These are phyloP conservation scores for Lathronympha strigana DNA, from an alignment of 2,888 invertebrate species.

Conservation along the genomic window DNA sequence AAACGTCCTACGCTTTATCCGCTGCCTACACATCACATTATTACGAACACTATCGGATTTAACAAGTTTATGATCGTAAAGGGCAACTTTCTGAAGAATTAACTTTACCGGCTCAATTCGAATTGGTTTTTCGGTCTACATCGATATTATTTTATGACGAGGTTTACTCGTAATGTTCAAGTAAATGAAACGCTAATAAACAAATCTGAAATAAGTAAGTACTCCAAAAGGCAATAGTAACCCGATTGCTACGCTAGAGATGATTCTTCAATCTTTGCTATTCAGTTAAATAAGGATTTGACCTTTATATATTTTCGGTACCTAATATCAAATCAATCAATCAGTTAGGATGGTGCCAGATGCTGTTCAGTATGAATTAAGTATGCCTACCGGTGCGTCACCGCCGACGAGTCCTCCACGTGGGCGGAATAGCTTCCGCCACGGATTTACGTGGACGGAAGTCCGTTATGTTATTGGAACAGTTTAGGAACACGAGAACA, in stretches of 20 bases:
- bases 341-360: not conserved
- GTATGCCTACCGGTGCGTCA: constrained; percentile 44
- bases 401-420: constrained; percentile 37
- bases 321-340: too few species aligned
- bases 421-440: constrained; percentile 42
- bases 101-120: constrained; percentile 1
- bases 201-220: constrained; percentile 2
- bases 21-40: constrained; percentile 40
- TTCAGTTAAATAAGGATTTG: too few species aligned
- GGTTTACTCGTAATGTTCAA: not conserved
- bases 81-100: constrained; percentile 21
- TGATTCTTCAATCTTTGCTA: too few species aligned
- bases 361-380: constrained; percentile 23
- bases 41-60: constrained; percentile 30
- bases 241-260: not conserved
- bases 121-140: constrained; percentile 11
- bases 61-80: constrained; percentile 31
- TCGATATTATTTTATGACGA: constrained; percentile 16
- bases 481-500: constrained; percentile 1
- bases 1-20: constrained; percentile 41
- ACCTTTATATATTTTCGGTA: too few species aligned
- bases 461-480: constrained; percentile 34
- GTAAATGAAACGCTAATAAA: constrained; percentile 8
- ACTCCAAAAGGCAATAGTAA: too few species aligned
- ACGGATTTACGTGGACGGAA: constrained; percentile 38